These are phyloP conservation scores for Drosophila parvula DNA, from an alignment of 1,140 invertebrate species.

Conservation along the genomic window DNA sequence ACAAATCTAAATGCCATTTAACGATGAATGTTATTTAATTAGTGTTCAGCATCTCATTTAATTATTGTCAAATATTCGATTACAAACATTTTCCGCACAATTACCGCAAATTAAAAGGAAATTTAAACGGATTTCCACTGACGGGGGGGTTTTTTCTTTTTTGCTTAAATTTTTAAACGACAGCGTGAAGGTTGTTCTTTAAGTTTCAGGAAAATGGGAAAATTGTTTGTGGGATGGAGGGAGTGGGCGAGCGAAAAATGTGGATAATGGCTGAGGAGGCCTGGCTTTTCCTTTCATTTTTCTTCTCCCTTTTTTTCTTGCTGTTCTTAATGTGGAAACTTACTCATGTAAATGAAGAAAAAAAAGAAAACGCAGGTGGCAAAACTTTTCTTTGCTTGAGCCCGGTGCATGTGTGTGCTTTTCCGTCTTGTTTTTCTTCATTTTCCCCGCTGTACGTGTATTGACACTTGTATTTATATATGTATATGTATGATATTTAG, in stretches of 20 bases:
- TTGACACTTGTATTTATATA: slow-evolving; percentile 65
- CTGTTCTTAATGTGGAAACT: slow-evolving; percentile 73
- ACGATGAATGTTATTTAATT: slow-evolving; percentile 28
- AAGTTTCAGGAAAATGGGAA: slow-evolving; percentile 12
- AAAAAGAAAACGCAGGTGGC: slow-evolving; percentile 65
- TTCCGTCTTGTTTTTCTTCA: not conserved
- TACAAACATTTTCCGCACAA: slow-evolving; percentile 28
- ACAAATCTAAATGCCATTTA: slow-evolving; percentile 19
- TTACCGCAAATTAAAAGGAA: slow-evolving; percentile 33
- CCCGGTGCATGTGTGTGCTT: not conserved
- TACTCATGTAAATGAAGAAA: slow-evolving; percentile 81
- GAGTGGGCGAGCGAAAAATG: no score
- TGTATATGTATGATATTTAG: slow-evolving; percentile 45
- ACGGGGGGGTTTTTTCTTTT: slow-evolving; percentile 7
- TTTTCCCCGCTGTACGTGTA: slow-evolving; percentile 26
- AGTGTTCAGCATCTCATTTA: slow-evolving; percentile 14
- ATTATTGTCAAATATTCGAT: slow-evolving; percentile 42
- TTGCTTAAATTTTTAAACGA: slow-evolving; percentile 9
- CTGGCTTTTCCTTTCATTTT: slow-evolving; percentile 62
- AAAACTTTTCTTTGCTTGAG: slow-evolving; percentile 54
- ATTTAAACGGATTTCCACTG: slow-evolving; percentile 23
- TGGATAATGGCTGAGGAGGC: slow-evolving; percentile 53
- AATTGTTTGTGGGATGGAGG: not conserved
- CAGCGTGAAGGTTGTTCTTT: not conserved
- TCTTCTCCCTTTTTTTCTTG: slow-evolving; percentile 11